Conservation (phyloP, 2,113 vertebrate genomes). For the Oplegnathus fasciatus region DNA sequence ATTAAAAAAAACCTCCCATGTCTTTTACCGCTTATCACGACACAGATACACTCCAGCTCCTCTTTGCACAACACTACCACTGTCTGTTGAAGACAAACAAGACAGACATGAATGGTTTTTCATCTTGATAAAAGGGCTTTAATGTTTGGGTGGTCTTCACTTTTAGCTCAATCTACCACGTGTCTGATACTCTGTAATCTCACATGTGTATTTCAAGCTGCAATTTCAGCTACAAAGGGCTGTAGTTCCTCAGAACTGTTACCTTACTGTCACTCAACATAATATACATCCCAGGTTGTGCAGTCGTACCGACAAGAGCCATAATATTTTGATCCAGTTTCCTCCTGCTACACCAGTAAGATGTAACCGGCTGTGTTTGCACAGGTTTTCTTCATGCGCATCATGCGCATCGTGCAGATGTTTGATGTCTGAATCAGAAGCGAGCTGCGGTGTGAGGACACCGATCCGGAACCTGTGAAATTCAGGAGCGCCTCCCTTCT, state of each 20-base stretch:
- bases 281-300: conserved; percentile 7
- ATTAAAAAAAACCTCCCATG: conserved; percentile 34
- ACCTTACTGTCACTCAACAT: neutral
- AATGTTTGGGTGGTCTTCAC: conserved; percentile 9
- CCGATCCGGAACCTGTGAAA: conserved; percentile 47
- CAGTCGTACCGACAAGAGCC: neutral
- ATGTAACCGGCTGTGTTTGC: neutral
- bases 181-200: conserved; percentile 20
- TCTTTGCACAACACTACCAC: conserved; percentile 23
- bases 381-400: conserved; percentile 11
- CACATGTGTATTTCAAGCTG: conserved; percentile 8
- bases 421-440: conserved; percentile 44
- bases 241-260: neutral
- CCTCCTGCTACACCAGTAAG: neutral
- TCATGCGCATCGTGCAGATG: conserved; percentile 30
- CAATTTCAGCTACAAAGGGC: conserved; percentile 24
- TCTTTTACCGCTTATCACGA: conserved; percentile 42
- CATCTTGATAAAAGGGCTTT: neutral
- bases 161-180: neutral
- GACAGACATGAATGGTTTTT: neutral
- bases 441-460: conserved; percentile 11
- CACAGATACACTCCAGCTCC: conserved; percentile 29
- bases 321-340: conserved; percentile 1
- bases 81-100: conserved; percentile 7
- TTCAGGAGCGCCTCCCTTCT: conserved; percentile 25